Conservation (phyloP, 1,140 invertebrate species). For the Nilaparvata lugens region DNA sequence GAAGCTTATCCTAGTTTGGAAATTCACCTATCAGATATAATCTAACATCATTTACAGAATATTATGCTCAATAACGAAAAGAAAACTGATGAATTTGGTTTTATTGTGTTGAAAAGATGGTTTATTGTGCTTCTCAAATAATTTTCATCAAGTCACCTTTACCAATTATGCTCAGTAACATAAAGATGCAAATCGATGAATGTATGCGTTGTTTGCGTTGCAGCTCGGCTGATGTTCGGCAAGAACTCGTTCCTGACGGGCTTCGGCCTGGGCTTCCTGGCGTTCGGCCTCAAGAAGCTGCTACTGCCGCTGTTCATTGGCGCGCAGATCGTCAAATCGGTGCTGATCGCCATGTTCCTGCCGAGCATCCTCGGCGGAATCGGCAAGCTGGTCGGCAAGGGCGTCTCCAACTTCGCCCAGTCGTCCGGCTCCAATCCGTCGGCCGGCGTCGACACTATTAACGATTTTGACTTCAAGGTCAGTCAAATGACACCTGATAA, state of each 20-base stretch:
- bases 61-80: no score
- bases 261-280: conserved; percentile 59
- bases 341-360: conserved; percentile 68
- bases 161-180: no score
- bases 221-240: conserved; percentile 33
- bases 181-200: no score
- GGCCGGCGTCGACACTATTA: conserved; percentile 36
- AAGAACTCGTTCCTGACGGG: conserved; percentile 57
- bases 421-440: conserved; percentile 39
- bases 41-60: no score
- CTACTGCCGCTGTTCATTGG: conserved; percentile 61
- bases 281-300: conserved; percentile 69
- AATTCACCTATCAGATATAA: no score
- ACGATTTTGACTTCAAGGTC: conserved; percentile 57
- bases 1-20: no score
- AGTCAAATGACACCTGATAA: no score
- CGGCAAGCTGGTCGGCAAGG: conserved; percentile 72
- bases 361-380: conserved; percentile 71
- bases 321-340: conserved; percentile 66
- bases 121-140: no score
- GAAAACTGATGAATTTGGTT: no score
- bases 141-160: no score
- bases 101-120: no score
- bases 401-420: conserved; percentile 28
- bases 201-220: conserved; percentile 10